Evolutionary conservation across 2,113 vertebrate species (phyloP), one percentile per base, ranked within the genome.

Genomic region (Brachypteracias leptosomus): DNA sequence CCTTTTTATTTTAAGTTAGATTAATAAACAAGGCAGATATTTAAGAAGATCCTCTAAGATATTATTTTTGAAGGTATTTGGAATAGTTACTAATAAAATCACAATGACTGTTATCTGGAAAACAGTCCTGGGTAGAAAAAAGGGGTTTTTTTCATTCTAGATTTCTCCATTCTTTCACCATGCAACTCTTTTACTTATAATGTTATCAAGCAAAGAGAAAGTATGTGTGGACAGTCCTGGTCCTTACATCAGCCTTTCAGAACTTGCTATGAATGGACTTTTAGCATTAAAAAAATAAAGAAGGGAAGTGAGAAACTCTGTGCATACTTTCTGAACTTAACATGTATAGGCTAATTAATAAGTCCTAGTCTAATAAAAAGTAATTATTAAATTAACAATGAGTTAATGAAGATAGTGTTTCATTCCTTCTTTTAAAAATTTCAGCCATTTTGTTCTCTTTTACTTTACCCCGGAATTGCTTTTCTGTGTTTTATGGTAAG

Each of bases 141-240:
- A 70, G 0, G 1, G 0, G 1, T 3, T 35, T 57, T 62, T 57
- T 86, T 31, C 18, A 12, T 54, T 70, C 79, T 31, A 33, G 5
- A 38, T 68, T 88, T 90, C 19, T 38, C 5, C 6, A 47, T 59
- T 79, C 3, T 85, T 88, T 73, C 16, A 54, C 3, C 3, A 7
- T 26, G 25, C 8, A 44, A 6, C 6, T 79, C 3, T 61, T 61
- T 52, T 29, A 26, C 15, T 83, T 40, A 7, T 5, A 66, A 9
- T 28, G 1, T 28, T 38, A 73, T 4, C 16, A 52, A 75, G 9
- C 3, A 90, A 78, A 25, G 7, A 72, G 44, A 67, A 59, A 61
- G 20, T 38, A 70, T 9, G 5, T 33, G 3, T 47, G 13, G 49
- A 10, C 14, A 58, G 4, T 40, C 7, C 14, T 68, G 10, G 2